Base-by-base conservation (phyloP, 2,113 vertebrate species). In the Pygoscelis antarcticus region DNA sequence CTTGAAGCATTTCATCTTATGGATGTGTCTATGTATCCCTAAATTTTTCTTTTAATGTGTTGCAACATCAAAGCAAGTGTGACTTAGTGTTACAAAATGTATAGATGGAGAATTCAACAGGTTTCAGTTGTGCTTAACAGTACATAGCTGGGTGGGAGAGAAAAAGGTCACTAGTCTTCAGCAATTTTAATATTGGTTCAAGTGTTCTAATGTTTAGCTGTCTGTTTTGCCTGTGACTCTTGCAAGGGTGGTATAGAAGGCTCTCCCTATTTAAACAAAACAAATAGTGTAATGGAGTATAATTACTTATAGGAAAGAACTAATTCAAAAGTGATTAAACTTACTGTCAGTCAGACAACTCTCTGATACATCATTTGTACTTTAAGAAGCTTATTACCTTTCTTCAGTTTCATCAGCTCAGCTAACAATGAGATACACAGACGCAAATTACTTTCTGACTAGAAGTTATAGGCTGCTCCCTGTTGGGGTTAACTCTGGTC, bases 1-100 rank as follows among this genome's bases (percentile, higher is more conserved):
- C 30, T 30, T 22, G 25, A 12, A 68, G 34, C 1, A 1, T 32
- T 93, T 65, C 5, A 23, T 23, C 2, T 47, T 7, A 0, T 47
- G 25, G 25, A 15, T 44, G 61, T 32, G 55, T 9, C 9, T 26
- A 4, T 38, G 13, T 12, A 25, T 46, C 11, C 11, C 44, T 32
- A 13, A 87, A 11, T 19, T 64, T 9, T 19, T 16, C 3, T 66
- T 87, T 18, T 46, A 19, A 19, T 71, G 61, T 55, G 7, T 15
- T 85, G 27, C 7, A 7, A 2, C 10, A 29, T 78, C 27, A 55
- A 79, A 71, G 34, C 15, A 11, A 62, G 20, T 4, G 10, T 51
- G 6, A 5, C 12, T 27, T 20, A 57, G 10, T 16, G 8, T 66
- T 18, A 6, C 6, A 58, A 9, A 30, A 21, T 7, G 21, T 2